Conservation (phyloP, 2,888 invertebrate species). For the Ypsolopha scabrella region DNA sequence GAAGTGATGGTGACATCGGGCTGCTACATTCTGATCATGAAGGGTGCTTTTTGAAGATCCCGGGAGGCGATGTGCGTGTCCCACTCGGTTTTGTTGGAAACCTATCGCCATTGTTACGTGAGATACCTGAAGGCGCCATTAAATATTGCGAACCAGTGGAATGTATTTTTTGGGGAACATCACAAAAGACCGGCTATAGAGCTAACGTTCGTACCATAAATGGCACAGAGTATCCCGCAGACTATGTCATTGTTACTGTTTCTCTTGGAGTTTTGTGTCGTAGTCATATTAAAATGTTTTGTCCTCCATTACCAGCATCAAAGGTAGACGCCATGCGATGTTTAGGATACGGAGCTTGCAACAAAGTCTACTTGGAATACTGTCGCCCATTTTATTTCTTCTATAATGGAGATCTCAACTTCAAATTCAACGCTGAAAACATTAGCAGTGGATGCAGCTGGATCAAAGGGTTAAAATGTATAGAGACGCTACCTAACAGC, state of each 20-base stretch:
- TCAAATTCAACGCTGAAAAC: conserved; percentile 72
- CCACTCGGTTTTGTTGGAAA: conserved; percentile 76
- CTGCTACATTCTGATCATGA: conserved; percentile 47
- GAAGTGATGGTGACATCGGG: conserved; percentile 73
- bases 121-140: conserved; percentile 72
- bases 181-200: conserved; percentile 51
- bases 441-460: conserved; percentile 71
- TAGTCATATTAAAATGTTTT: conserved; percentile 75
- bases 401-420: conserved; percentile 73
- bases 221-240: conserved; percentile 77
- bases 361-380: conserved; percentile 84
- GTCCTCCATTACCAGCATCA: conserved; percentile 75
- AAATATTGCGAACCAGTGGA: conserved; percentile 79
- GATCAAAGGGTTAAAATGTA: conserved; percentile 77
- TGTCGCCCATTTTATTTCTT: conserved; percentile 79
- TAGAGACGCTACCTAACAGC: conserved; percentile 77
- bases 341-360: conserved; percentile 79
- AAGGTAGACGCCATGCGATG: conserved; percentile 78
- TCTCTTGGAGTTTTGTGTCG: conserved; percentile 81
- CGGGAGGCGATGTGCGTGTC: conserved; percentile 69
- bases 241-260: conserved; percentile 84
- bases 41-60: conserved; percentile 66
- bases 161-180: conserved; percentile 76
- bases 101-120: conserved; percentile 73
- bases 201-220: conserved; percentile 75